These are phyloP conservation scores for Ovis canadensis DNA, from an alignment of 2,113 vertebrate genomes.

Conservation along the genomic window DNA sequence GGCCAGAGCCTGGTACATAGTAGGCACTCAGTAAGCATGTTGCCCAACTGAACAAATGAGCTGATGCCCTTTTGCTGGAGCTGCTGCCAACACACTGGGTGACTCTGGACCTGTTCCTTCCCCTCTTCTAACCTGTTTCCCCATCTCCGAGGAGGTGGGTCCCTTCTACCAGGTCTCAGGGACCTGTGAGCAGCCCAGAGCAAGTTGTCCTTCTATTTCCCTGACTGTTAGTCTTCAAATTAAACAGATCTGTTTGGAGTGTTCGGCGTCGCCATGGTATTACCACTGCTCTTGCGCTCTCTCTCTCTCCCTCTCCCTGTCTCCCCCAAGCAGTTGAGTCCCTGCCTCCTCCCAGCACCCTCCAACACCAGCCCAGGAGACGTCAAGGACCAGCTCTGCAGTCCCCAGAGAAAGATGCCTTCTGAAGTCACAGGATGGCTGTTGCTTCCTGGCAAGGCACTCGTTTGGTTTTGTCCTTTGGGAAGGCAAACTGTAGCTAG, in stretches of 20 bases:
- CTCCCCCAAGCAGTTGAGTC: background rate
- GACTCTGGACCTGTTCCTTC: background rate
- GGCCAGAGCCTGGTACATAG: background rate
- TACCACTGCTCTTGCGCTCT: background rate
- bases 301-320: background rate
- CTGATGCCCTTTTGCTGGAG: background rate
- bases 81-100: background rate
- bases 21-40: background rate
- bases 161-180: background rate
- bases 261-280: background rate
- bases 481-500: background rate
- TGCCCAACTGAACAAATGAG: background rate
- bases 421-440: background rate
- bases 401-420: background rate
- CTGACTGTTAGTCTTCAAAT: conserved; percentile 15
- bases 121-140: background rate
- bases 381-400: background rate
- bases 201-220: background rate
- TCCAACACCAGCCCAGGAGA: background rate
- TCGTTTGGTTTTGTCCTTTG: background rate
- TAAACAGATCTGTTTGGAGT: background rate
- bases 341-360: background rate
- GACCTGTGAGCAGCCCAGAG: background rate
- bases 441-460: background rate
- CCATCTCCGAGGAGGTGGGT: background rate